These are phyloP conservation scores for Sarcophaga variegata DNA, from an alignment of 2,888 invertebrate species.

Conservation along the genomic window DNA sequence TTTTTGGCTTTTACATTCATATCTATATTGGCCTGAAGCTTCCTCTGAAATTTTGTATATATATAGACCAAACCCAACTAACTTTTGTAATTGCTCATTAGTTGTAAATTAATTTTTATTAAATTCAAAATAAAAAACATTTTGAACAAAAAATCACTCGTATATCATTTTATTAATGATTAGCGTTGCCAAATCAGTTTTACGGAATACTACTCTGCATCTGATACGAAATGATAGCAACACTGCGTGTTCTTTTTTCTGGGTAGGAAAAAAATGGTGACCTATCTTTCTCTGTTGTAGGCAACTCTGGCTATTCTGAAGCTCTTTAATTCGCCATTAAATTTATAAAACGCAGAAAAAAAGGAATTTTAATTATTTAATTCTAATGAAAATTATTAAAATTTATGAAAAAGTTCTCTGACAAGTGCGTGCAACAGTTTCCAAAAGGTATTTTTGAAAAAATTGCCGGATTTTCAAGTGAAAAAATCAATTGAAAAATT, in stretches of 20 bases:
- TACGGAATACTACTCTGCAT: slow-evolving; percentile 11
- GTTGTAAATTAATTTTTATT: no score
- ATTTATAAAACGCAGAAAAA: slow-evolving; percentile 66
- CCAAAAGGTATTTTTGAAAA: slow-evolving; percentile 70
- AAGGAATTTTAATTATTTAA: slow-evolving; percentile 58
- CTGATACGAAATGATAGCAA: not conserved
- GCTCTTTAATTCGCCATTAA: slow-evolving; percentile 66
- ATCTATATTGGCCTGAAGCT: no score
- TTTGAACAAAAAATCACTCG: not conserved
- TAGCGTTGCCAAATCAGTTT: not conserved
- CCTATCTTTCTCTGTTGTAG: slow-evolving; percentile 57
- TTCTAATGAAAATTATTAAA: slow-evolving; percentile 71
- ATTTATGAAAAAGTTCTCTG: slow-evolving; percentile 73
- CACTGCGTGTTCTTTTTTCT: slow-evolving; percentile 27
- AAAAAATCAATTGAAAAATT: slow-evolving; percentile 70
- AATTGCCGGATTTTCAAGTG: slow-evolving; percentile 70
- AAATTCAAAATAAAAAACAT: no score
- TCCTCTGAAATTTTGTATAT: no score
- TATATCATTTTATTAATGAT: not conserved
- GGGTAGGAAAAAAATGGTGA: slow-evolving; percentile 58
- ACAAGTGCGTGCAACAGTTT: slow-evolving; percentile 72
- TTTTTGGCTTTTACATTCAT: no score
- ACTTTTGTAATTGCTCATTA: no score
- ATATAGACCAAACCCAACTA: no score
- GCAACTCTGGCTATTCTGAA: slow-evolving; percentile 68